Evolutionary conservation across 2,113 vertebrate genomes (phyloP), one percentile per base, ranked within the genome.

Genomic region (Cebus imitator): DNA sequence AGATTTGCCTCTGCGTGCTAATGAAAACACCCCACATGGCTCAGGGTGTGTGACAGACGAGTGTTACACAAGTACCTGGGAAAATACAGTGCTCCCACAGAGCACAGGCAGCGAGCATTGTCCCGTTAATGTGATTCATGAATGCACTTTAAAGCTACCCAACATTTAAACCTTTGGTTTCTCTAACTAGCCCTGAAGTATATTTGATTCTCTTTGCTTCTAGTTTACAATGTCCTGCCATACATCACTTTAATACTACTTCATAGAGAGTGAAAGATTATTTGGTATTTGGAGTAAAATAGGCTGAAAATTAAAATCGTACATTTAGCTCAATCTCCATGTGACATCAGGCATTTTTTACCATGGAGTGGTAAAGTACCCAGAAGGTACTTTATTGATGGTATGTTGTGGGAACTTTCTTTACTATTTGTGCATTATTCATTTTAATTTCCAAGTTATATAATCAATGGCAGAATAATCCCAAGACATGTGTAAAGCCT

Each of bases 11-110:
- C 50, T 75, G 90, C 4, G 86, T 97, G 98, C 90, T 96, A 98
- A 98, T 89, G 92, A 93, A 96, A 97, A 96, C 97, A 98, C 35
- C 70, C 85, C 79, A n/a, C 97, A 87, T 48, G 83, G 89, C 23
- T 61, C 84, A 68, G 85, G 90, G 91, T 61, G 37, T 78, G 95
- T 95, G 98, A 81, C 89, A 84, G 88, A 72, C 27, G 12, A 80
- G 88, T 93, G 97, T 94, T 87, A 91, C 95, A 83, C 79, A 86
- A 57, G 21, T 91, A 96, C 95, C 93, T 92, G 92, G 91, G 96
- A 97, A 97, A 96, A 86, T 72, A 10, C 48, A 20, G 48, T 9
- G 70, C 25, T 90, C 76, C 75, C 90, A 43, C 61, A 35, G 70
- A 57, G 61, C 23, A 10, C 0, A 0, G 35, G 48, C 82, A 73